Evolutionary conservation across 2,113 vertebrate genomes (phyloP).

Genomic region (Halichoerus grypus): DNA sequence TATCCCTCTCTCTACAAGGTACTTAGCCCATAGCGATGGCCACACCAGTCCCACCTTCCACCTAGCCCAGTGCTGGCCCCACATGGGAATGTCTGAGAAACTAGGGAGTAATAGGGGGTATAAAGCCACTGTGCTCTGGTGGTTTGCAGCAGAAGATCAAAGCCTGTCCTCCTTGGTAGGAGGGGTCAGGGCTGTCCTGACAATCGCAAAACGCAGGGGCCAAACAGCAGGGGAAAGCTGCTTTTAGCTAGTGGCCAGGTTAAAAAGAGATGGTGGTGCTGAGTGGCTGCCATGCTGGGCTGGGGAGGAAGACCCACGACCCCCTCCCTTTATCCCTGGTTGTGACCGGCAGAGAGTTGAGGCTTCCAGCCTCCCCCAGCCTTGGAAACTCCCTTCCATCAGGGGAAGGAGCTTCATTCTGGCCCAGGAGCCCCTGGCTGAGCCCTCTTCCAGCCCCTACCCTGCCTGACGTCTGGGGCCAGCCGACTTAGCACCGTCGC

Average conservation of each 20-base stretch:
- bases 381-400: conserved; percentile 46
- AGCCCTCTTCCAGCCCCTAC: conserved; percentile 39
- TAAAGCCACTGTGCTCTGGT: background rate
- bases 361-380: background rate
- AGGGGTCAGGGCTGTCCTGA: conserved; percentile 50
- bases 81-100: conserved; percentile 22
- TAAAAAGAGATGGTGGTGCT: conserved; percentile 29
- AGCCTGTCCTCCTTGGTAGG: conserved; percentile 35
- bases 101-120: background rate
- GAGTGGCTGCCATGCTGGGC: background rate
- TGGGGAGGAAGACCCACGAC: background rate
- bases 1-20: background rate
- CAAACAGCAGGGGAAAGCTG: conserved; percentile 25
- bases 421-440: conserved; percentile 23
- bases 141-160: conserved; percentile 62
- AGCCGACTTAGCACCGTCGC: conserved; percentile 56
- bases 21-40: background rate
- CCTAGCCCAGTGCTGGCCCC: background rate
- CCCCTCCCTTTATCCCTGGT: background rate
- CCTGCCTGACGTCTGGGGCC: conserved; percentile 60
- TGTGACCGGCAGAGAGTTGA: background rate
- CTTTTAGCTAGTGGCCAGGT: conserved; percentile 40
- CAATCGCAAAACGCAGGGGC: background rate
- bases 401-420: conserved; percentile 55
- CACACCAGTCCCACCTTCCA: background rate